Percentiles rank a stretch among this genome's conserved stretches.
phyloP scores from a whole-genome alignment of 2,888 invertebrate species.

The Polyommatus icarus region DNA sequence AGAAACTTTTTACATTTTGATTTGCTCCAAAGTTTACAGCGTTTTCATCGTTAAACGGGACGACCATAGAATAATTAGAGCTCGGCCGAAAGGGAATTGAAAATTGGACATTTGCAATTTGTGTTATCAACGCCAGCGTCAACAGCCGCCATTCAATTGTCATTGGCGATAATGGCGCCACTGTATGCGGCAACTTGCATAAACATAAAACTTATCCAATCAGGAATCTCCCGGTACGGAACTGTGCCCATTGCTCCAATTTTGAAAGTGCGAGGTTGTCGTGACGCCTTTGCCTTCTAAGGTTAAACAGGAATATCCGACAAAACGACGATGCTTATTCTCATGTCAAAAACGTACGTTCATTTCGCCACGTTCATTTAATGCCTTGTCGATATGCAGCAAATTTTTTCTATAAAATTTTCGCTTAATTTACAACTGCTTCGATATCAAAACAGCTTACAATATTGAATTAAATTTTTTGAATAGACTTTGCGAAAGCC shows the following conservation, averaged over 20 bases:
- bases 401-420: too few relatives aligned
- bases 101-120: slow-evolving; percentile 28
- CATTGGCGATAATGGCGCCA: slow-evolving; percentile 40
- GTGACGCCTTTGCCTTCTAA: too few relatives aligned
- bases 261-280: neutral
- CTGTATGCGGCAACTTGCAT: slow-evolving; percentile 42
- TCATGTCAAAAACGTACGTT: too few relatives aligned
- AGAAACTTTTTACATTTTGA: neutral
- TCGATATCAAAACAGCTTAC: neutral
- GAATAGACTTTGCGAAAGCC: neutral
- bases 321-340: too few relatives aligned
- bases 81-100: slow-evolving; percentile 14
- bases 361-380: too few relatives aligned
- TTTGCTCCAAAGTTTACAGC: neutral
- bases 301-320: too few relatives aligned
- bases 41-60: slow-evolving; percentile 1
- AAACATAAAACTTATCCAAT: slow-evolving; percentile 43
- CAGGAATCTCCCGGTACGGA: slow-evolving; percentile 35
- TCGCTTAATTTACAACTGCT: too few relatives aligned
- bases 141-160: slow-evolving; percentile 38
- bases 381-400: too few relatives aligned
- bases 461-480: neutral
- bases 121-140: slow-evolving; percentile 21
- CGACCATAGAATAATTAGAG: slow-evolving; percentile 25
- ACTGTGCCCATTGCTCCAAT: slow-evolving; percentile 38